phyloP scores from a whole-genome alignment of 2,888 invertebrate genomes.

The Boloria selene region DNA sequence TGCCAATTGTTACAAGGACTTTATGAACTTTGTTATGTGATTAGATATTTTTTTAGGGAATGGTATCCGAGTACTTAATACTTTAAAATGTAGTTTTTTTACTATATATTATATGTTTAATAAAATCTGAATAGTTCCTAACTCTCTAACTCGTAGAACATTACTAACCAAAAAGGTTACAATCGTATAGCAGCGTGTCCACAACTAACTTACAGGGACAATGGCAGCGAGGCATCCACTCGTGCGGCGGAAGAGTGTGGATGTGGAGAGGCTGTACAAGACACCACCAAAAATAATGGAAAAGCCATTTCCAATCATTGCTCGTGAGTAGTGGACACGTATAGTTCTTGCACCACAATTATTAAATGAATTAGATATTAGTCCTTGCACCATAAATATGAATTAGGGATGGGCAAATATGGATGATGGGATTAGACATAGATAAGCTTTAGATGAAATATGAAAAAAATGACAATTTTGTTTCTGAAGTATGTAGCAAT shows the following conservation, averaged over 20 bases:
- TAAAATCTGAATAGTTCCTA: background rate
- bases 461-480: no score
- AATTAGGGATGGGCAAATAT: no score
- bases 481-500: no score
- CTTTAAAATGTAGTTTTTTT: no score
- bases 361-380: no score
- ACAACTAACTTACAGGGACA: conserved; percentile 65
- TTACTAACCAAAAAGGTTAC: background rate
- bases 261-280: conserved; percentile 55
- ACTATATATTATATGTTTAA: no score
- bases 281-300: conserved; percentile 58
- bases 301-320: conserved; percentile 72
- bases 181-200: conserved; percentile 25
- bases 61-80: no score
- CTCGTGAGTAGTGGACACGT: conserved; percentile 66
- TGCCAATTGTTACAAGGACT: conserved; percentile 27
- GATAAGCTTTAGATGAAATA: no score
- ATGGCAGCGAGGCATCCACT: conserved; percentile 79
- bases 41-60: no score
- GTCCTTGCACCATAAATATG: no score
- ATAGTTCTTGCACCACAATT: conserved; percentile 1
- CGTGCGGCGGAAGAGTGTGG: conserved; percentile 70
- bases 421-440: no score
- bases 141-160: conserved; percentile 3
- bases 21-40: background rate